These are phyloP conservation scores for Rhopalosiphum padi DNA, from an alignment of 1,140 invertebrate genomes.

Conservation along the genomic window DNA sequence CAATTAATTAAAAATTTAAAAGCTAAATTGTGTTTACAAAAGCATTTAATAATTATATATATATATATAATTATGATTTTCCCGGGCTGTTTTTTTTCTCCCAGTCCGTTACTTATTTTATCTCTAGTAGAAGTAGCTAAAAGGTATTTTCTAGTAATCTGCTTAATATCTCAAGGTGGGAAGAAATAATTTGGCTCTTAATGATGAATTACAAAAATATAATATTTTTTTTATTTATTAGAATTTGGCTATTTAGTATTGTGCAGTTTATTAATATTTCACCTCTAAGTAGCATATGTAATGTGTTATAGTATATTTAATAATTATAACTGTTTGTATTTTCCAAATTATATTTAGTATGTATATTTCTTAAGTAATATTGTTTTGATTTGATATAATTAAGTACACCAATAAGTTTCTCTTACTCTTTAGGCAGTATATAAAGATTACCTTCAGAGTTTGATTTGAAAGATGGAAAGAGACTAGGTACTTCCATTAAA, in stretches of 20 bases:
- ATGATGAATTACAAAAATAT: not conserved
- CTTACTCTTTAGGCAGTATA: not conserved
- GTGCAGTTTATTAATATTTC: not conserved
- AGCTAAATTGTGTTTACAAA: too few species aligned
- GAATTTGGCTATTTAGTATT: not conserved
- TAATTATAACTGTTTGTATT: not conserved
- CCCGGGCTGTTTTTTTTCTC: too few species aligned
- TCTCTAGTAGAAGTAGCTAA: not conserved
- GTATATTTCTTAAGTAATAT: not conserved
- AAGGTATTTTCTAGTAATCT: not conserved
- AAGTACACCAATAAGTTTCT: not conserved
- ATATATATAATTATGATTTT: too few species aligned
- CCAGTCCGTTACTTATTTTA: too few species aligned
- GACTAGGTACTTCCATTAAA: too few species aligned
- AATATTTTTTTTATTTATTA: not conserved
- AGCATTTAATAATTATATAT: too few species aligned
- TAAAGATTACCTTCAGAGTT: too few species aligned
- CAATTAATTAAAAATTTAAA: too few species aligned
- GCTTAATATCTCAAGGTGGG: not conserved
- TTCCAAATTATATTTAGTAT: constrained; percentile 8
- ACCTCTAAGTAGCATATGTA: not conserved
- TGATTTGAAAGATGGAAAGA: too few species aligned
- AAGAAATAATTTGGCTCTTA: not conserved
- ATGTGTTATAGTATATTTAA: not conserved
- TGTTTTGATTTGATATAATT: not conserved